Evolutionary conservation across 2,797 vertebrate species (phyloP), one percentile per base, ranked within the genome.

Genomic region (Danio jaintianensis): DNA sequence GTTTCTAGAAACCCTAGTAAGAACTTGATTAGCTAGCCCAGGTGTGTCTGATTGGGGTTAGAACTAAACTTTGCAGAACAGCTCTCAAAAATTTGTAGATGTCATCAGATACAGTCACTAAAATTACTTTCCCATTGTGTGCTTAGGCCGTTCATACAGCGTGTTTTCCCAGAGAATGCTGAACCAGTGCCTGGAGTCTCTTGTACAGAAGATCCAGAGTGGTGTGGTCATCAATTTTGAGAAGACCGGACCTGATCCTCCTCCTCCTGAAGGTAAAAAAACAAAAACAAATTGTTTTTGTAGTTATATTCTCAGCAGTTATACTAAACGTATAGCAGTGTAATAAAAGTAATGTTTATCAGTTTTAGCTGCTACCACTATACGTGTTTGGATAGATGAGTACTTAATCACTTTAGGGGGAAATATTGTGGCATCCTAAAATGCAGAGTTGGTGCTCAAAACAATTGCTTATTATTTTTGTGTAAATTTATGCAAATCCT

Each of bases 161-260:
- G 97, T 98, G 6, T 97, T 96, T 85, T 97, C 97, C 75, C 96
- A 98, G 92, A 94, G 97, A 68, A 98, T 97, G 96, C 91, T 99
- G 84, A 98, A 98, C 89, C 97, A 99, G 85, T 99, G 97, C 92
- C 91, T 99, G 86, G 97, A 99, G 90, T 99, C 97, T 75, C 86
- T 99, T 89, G 97, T 98, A 87, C 97, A 99, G 91, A 99, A 99
- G 89, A 95, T 99, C 79, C 97, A 97, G 87, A 99, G 97, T 83
- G 97, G 97, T 66, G 97, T 99, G 53, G 97, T 99, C 75, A 97
- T 99, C 82, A 96, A 98, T 90, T 99, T 98, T 89, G 97, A 99
- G 92, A 99, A 99, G 91, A 96, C 96, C 0, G 97, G 97, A 68
- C 96, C 96, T 0, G 97, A 98, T 90, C 97, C 97, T 10, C 90